A percentile compares a stretch with the other conserved stretches of the same genome.
These are phyloP conservation scores for Aspidiotus rigidus DNA, from an alignment of 2,888 invertebrate genomes.

Conservation along the genomic window DNA sequence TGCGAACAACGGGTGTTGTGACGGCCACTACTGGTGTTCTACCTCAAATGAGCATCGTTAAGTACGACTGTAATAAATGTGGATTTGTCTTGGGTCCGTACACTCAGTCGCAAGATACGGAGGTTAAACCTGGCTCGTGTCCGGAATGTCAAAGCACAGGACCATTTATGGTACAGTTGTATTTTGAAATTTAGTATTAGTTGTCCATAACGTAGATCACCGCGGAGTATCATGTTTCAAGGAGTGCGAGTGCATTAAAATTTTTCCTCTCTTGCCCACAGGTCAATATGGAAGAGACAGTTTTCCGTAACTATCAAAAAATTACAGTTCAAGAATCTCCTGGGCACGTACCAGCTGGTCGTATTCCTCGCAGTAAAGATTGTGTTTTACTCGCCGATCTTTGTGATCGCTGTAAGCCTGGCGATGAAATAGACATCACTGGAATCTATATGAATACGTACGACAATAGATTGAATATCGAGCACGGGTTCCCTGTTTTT, in stretches of 20 bases:
- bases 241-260: not conserved
- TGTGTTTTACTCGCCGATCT: slow-evolving; percentile 87
- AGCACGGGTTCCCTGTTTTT: slow-evolving; percentile 92
- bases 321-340: slow-evolving; percentile 97
- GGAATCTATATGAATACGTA: slow-evolving; percentile 95
- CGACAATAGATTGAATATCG: slow-evolving; percentile 91
- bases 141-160: slow-evolving; percentile 96
- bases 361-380: slow-evolving; percentile 95
- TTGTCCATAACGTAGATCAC: no score
- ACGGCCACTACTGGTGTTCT: slow-evolving; percentile 90
- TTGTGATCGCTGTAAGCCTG: slow-evolving; percentile 95
- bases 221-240: not conserved
- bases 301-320: slow-evolving; percentile 97
- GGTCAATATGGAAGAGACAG: slow-evolving; percentile 98
- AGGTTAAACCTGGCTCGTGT: slow-evolving; percentile 92
- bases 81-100: slow-evolving; percentile 93
- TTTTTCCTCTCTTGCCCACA: slow-evolving; percentile 43
- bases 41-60: slow-evolving; percentile 89
- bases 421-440: slow-evolving; percentile 91
- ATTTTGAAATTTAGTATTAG: not conserved
- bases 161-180: slow-evolving; percentile 65
- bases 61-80: slow-evolving; percentile 95
- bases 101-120: slow-evolving; percentile 82
- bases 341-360: slow-evolving; percentile 91
- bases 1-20: slow-evolving; percentile 87